phyloP scores from a whole-genome alignment of 2,888 invertebrate genomes.

The Halocaridina rubra region DNA sequence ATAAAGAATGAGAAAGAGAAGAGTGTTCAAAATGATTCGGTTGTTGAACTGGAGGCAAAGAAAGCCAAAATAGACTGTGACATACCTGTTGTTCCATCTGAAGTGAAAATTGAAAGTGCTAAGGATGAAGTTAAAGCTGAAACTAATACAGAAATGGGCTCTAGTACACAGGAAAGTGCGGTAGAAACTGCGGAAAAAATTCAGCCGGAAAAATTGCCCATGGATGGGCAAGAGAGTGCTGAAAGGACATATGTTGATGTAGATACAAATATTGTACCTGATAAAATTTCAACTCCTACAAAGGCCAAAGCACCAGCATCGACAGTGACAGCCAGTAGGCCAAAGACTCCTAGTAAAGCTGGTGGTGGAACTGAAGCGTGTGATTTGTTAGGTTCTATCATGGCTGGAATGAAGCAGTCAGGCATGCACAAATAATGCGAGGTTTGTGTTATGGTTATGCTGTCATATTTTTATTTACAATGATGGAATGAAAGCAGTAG shows the following conservation, averaged over 20 bases:
- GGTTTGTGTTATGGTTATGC: not conserved
- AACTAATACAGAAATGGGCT: not conserved
- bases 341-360: constrained; percentile 37
- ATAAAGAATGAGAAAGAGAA: constrained; percentile 8
- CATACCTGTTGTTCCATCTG: not conserved
- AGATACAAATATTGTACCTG: not conserved
- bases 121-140: constrained; percentile 1
- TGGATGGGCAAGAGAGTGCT: constrained; percentile 5
- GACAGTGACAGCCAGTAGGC: not conserved
- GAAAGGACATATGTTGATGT: not conserved
- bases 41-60: constrained; percentile 20
- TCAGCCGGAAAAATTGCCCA: too few species aligned
- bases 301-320: constrained; percentile 3
- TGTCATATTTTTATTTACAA: not conserved
- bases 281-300: constrained; percentile 2
- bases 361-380: not conserved
- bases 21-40: not conserved
- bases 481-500: too few species aligned
- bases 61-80: constrained; percentile 17
- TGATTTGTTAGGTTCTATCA: constrained; percentile 59
- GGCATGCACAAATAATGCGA: constrained; percentile 37
- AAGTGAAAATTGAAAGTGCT: not conserved
- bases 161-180: not conserved
- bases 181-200: not conserved
- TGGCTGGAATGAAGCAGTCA: constrained; percentile 59